phyloP scores from a whole-genome alignment of 2,888 invertebrate species.

The Ashinkailepas kermadecensis region DNA sequence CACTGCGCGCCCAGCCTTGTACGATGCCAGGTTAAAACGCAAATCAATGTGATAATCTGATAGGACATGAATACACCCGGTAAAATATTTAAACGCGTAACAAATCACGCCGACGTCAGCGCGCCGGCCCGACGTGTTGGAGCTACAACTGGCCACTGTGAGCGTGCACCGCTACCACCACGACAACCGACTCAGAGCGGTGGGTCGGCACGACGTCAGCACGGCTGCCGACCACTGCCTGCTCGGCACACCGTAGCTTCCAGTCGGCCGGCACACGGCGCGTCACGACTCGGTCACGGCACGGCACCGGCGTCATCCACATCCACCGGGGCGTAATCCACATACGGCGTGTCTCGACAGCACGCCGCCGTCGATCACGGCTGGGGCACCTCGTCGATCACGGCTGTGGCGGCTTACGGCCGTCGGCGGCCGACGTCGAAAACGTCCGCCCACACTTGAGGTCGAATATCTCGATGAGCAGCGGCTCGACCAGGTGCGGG shows the following conservation, averaged over 20 bases:
- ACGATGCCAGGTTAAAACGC: conserved; percentile 9
- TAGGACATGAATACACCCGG: not conserved
- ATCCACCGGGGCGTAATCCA: not conserved
- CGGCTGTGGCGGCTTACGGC: not conserved
- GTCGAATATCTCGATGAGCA: conserved; percentile 91
- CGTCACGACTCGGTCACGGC: no score
- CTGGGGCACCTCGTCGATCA: no score
- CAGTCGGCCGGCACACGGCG: no score
- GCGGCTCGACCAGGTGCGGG: conserved; percentile 81
- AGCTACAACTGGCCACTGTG: no score
- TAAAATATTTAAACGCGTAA: not conserved
- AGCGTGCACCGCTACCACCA: not conserved
- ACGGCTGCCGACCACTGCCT: no score
- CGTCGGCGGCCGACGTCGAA: not conserved
- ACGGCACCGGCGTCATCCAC: not conserved
- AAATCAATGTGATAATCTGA: no score
- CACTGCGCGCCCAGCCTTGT: not conserved
- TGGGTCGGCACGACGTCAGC: no score
- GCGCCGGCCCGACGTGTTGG: not conserved
- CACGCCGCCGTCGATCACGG: no score
- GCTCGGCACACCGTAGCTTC: no score
- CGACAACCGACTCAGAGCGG: not conserved
- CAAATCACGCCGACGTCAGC: not conserved
- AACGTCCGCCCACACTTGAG: conserved; percentile 50
- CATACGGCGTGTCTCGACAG: not conserved